Evolutionary conservation across 2,888 invertebrate species (phyloP).

Genomic region (Eugnorisma glareosa): DNA sequence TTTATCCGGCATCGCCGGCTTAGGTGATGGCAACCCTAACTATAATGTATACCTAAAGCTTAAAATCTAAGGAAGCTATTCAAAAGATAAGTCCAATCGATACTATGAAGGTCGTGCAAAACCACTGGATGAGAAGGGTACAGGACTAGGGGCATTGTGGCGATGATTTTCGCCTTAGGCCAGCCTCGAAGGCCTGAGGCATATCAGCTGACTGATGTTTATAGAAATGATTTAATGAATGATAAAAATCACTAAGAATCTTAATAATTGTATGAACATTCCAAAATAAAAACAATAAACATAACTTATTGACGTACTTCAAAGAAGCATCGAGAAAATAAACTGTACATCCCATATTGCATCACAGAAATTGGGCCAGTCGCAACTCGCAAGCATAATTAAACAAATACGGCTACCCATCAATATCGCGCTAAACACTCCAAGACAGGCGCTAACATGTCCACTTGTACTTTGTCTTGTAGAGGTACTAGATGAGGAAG

Average conservation of each 20-base stretch:
- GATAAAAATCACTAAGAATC: background rate
- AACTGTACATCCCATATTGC: constrained; percentile 2
- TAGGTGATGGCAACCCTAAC: no score
- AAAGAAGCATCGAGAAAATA: constrained; percentile 11
- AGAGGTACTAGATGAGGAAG: background rate
- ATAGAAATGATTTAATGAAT: background rate
- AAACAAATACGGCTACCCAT: constrained; percentile 47
- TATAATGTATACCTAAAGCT: background rate
- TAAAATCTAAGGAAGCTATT: background rate
- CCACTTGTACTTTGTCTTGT: constrained; percentile 44
- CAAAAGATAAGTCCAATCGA: background rate
- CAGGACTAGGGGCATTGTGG: background rate
- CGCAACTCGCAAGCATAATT: constrained; percentile 37
- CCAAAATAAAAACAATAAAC: background rate
- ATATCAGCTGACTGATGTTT: background rate
- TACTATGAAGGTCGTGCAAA: background rate
- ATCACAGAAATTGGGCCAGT: constrained; percentile 26
- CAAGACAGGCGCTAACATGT: constrained; percentile 36
- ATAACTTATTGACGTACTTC: background rate
- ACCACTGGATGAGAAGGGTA: background rate
- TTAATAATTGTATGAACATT: background rate
- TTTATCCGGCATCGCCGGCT: no score
- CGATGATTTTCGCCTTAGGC: background rate
- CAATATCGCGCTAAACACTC: constrained; percentile 59
- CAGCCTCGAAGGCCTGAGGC: background rate